These are phyloP conservation scores for Dasyurus viverrinus DNA, from an alignment of 2,113 vertebrate species.

Conservation along the genomic window DNA sequence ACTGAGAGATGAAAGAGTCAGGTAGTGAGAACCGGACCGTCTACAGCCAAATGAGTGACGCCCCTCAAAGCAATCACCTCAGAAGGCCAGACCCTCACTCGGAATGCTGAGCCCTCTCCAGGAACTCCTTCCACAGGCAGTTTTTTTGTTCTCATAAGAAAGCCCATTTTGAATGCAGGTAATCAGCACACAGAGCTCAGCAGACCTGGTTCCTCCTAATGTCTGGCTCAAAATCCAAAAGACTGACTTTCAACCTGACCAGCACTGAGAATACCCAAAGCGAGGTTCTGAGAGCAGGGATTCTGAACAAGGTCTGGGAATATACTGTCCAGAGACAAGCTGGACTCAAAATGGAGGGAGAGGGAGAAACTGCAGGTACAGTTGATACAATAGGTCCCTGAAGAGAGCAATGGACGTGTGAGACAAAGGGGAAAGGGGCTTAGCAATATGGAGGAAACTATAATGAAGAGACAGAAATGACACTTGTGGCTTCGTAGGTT, in stretches of 20 bases:
- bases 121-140: background rate
- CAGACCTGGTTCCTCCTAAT: too few species aligned
- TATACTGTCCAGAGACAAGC: background rate
- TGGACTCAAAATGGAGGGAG: background rate
- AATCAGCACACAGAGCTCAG: background rate
- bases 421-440: background rate
- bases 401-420: accelerated
- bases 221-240: background rate
- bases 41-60: background rate
- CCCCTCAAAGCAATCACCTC: background rate
- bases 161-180: background rate
- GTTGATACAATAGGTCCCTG: too few species aligned
- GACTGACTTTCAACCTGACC: background rate
- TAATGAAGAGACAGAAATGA: too few species aligned
- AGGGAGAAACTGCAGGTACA: background rate
- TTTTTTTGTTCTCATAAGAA: background rate
- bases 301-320: background rate
- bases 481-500: too few species aligned
- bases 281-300: background rate
- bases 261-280: background rate
- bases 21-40: background rate
- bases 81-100: background rate
- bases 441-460: too few species aligned
- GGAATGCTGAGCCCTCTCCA: background rate
- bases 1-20: background rate